Evolutionary conservation across 1,140 invertebrate species (phyloP), one percentile per base, ranked within the genome.

Genomic region (Anagrus nilaparvatae): DNA sequence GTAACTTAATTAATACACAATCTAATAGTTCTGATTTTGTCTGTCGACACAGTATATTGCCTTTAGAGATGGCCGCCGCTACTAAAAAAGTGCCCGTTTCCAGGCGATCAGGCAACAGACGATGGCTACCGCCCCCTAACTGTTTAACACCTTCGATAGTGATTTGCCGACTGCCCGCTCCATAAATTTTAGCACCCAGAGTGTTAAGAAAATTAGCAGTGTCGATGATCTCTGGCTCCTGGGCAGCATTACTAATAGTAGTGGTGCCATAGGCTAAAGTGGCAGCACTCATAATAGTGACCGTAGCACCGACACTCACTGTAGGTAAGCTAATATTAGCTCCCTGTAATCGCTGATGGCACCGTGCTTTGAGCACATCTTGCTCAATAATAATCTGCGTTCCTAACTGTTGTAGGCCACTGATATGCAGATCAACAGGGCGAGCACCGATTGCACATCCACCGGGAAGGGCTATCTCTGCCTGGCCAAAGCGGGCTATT

Each of bases 191-290:
- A n/a, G 55, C 56, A 29, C 56, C 55, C 46, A 59, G 47, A 12
- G 36, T 49, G 20, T 44, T 50, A 19, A 59, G 46, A 39, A 55
- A 45, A 12, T 50, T 44, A 44, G 32, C 32, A 13, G 53, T 32
- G 39, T 58, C 45, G 28, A 51, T 35, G 16, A 59, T 40, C 46
- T 59, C 53, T 13, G 54, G 57, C 44, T 59, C 57, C n/a, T 34
- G 28, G 12, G 57, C 54, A 10, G 54, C 57, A 40, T 59, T 59
- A 18, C 53, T 25, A 21, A 59, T 51, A 9, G 48, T 46, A 4
- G 52, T 55, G 21, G 19, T 32, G 19, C 55, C 55, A 33, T 49
- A 36, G 18, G 55, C 55, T 16, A 52, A 24, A 9, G 41, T 45
- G 19, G 58, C 55, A 18, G 53, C 55, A 43, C 46, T 52, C 48